Percentiles rank a stretch among this genome's conserved stretches.
Evolutionary conservation across 2,888 invertebrate genomes (phyloP).

Genomic region (Thymelicus acteon): DNA sequence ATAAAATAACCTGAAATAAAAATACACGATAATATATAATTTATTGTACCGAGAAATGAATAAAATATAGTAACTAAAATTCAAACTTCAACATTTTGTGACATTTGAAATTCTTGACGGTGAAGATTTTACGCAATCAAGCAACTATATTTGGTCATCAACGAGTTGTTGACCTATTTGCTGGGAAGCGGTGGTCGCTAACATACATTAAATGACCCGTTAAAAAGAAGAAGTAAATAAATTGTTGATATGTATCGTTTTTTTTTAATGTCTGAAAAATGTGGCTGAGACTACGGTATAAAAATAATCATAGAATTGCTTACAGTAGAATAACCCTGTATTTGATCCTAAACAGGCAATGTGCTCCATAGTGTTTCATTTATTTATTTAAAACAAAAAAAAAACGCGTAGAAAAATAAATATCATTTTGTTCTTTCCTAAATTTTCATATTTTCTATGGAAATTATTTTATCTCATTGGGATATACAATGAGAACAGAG

Average conservation of each 20-base stretch:
- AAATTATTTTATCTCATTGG: not conserved
- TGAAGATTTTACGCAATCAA: no score
- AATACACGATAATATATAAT: not conserved
- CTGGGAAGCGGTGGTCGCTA: no score
- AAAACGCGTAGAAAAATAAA: no score
- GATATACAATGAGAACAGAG: not conserved
- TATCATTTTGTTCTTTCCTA: not conserved
- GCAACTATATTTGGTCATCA: no score
- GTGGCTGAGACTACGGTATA: slow-evolving; percentile 16
- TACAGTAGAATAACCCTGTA: slow-evolving; percentile 50
- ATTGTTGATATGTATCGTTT: not conserved
- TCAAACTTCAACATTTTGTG: no score
- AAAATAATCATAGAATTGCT: slow-evolving; percentile 43
- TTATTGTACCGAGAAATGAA: not conserved
- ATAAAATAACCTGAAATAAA: not conserved
- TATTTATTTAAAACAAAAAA: not conserved
- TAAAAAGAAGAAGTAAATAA: not conserved
- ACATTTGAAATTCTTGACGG: no score
- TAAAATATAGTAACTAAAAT: not conserved
- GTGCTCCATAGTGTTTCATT: slow-evolving; percentile 13
- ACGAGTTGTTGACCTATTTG: no score
- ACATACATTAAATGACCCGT: no score
- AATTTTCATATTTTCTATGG: not conserved
- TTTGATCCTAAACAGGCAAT: slow-evolving; percentile 48
- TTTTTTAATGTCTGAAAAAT: slow-evolving; percentile 9